These are phyloP conservation scores for Drosophila suzukii DNA, from an alignment of 1,140 invertebrate species.

Conservation along the genomic window DNA sequence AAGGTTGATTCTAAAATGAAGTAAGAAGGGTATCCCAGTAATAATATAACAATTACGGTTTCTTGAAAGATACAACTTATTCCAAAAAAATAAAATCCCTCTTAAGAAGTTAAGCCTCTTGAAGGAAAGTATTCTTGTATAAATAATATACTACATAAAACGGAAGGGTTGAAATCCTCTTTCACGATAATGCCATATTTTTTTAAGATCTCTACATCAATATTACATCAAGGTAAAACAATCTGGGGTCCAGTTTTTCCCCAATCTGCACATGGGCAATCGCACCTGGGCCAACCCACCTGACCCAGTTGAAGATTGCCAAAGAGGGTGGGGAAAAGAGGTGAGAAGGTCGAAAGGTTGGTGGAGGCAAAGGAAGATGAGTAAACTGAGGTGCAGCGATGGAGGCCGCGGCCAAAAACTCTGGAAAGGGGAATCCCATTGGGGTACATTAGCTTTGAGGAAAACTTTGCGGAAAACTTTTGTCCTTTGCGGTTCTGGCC, in stretches of 20 bases:
- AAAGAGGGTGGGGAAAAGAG: background rate
- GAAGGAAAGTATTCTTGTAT: background rate
- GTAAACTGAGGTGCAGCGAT: constrained; percentile 36
- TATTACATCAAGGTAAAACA: constrained; percentile 10
- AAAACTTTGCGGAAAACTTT: constrained; percentile 38
- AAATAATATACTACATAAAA: background rate
- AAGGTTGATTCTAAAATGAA: too few relatives aligned
- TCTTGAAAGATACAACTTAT: too few relatives aligned
- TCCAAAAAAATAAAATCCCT: too few relatives aligned
- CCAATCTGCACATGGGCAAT: constrained; percentile 28
- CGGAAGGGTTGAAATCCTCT: background rate
- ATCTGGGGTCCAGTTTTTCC: constrained; percentile 13
- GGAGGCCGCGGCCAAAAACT: constrained; percentile 24
- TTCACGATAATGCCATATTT: background rate
- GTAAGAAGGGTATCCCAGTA: too few relatives aligned
- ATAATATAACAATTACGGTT: too few relatives aligned
- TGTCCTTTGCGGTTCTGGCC: constrained; percentile 24
- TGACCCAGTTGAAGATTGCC: constrained; percentile 34
- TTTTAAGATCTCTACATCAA: constrained; percentile 16
- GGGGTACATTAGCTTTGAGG: constrained; percentile 53
- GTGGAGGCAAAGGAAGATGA: constrained; percentile 4
- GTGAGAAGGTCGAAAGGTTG: background rate
- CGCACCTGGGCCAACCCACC: constrained; percentile 40
- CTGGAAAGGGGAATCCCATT: constrained; percentile 19
- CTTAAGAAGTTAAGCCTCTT: background rate